These are phyloP conservation scores for Hypselothyrea guttata DNA, from an alignment of 2,888 invertebrate species.

Conservation along the genomic window DNA sequence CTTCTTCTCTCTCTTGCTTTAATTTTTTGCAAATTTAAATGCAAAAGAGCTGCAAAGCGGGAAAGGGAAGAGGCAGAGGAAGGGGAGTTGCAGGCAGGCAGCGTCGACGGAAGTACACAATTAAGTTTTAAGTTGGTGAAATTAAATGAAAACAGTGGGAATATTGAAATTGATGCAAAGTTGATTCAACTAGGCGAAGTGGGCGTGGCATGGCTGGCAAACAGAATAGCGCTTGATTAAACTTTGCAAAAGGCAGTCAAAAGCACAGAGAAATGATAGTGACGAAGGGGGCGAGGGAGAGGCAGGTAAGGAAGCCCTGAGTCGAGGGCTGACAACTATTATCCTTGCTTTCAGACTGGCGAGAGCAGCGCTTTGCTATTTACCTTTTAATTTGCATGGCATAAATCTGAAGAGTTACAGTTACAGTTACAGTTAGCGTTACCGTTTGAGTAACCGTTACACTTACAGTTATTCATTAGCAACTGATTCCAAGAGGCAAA, in stretches of 20 bases:
- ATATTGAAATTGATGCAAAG: slow-evolving; percentile 77
- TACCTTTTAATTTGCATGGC: slow-evolving; percentile 72
- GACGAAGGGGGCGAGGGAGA: background rate
- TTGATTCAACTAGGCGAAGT: slow-evolving; percentile 52
- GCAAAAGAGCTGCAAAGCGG: slow-evolving; percentile 37
- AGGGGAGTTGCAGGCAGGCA: slow-evolving; percentile 33
- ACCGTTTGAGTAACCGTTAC: background rate
- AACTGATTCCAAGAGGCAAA: slow-evolving; percentile 21
- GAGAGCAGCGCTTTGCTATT: slow-evolving; percentile 50
- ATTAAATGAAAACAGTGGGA: slow-evolving; percentile 77
- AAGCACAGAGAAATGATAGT: too few species aligned
- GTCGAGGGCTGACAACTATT: slow-evolving; percentile 50
- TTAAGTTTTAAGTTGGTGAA: slow-evolving; percentile 76
- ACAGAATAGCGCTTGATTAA: slow-evolving; percentile 73
- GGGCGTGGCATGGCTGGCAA: slow-evolving; percentile 40
- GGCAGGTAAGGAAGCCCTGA: background rate
- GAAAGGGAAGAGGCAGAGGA: slow-evolving; percentile 4
- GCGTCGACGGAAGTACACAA: slow-evolving; percentile 66
- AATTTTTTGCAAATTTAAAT: slow-evolving; percentile 76
- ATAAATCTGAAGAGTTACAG: slow-evolving; percentile 66
- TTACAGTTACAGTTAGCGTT: slow-evolving; percentile 41
- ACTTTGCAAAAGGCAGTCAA: slow-evolving; percentile 48
- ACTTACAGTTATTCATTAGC: slow-evolving; percentile 68
- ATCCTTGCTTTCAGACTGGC: slow-evolving; percentile 35
- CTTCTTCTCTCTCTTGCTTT: slow-evolving; percentile 43